phyloP scores from a whole-genome alignment of 2,113 vertebrate genomes.

The Macroglossus sobrinus region DNA sequence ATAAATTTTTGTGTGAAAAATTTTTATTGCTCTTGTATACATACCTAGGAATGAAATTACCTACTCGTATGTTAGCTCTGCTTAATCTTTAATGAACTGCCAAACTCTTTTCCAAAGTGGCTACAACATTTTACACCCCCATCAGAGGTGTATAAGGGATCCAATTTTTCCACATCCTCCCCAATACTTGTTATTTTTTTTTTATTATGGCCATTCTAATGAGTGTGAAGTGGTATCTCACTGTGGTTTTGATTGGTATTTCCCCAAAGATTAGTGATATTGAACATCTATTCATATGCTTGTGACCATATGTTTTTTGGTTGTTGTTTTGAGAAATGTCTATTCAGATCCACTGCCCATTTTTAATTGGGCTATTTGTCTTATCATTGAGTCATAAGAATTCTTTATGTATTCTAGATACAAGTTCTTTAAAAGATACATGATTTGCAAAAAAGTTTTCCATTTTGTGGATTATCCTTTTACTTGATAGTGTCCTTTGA shows the following conservation, averaged over 20 bases:
- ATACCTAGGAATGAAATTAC: background rate
- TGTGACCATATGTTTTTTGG: background rate
- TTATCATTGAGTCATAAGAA: background rate
- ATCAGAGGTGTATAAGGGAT: background rate
- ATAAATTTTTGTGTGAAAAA: background rate
- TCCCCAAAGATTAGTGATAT: background rate
- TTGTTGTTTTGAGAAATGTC: background rate
- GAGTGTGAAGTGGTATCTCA: background rate
- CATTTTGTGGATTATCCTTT: background rate
- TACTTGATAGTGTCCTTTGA: background rate
- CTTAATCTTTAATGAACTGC: background rate
- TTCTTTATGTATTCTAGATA: slow-evolving; percentile 20
- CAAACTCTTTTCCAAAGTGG: background rate
- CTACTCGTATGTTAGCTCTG: background rate
- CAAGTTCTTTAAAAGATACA: background rate
- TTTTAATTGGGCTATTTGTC: background rate
- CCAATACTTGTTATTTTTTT: background rate
- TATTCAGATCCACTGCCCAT: background rate
- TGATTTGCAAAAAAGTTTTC: background rate
- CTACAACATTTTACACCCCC: background rate
- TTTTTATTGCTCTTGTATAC: background rate
- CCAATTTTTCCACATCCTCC: background rate
- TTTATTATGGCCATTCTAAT: background rate
- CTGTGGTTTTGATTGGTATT: background rate
- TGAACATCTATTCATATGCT: background rate